Evolutionary conservation across 2,888 invertebrate genomes (phyloP).

Genomic region (Erynnis tages): DNA sequence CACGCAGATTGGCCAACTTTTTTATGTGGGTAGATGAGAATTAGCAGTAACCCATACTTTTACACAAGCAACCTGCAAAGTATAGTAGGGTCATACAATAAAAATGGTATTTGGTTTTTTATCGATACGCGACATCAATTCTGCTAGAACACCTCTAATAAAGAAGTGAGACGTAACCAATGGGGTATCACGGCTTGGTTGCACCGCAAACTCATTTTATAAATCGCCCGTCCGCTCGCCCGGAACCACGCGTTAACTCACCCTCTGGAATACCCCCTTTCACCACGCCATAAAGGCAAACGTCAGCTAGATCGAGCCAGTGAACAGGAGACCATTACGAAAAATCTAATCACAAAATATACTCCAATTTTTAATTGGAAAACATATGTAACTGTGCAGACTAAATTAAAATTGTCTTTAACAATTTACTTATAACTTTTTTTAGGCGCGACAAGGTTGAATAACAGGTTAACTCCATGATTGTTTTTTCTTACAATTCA

Average conservation of each 20-base stretch:
- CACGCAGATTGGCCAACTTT: no score
- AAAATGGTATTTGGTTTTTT: not conserved
- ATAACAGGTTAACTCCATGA: not conserved
- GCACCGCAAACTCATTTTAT: conserved; percentile 81
- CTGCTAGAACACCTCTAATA: conserved; percentile 48
- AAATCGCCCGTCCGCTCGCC: conserved; percentile 73
- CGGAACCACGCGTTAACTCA: conserved; percentile 76
- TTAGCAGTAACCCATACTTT: no score
- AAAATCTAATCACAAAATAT: conserved; percentile 23
- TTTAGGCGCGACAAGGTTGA: not conserved
- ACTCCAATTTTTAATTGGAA: conserved; percentile 8
- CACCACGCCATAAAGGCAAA: conserved; percentile 33
- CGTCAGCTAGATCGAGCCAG: conserved; percentile 21
- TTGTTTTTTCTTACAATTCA: conserved; percentile 1
- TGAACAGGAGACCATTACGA: conserved; percentile 25
- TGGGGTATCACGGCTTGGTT: conserved; percentile 78
- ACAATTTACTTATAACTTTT: not conserved
- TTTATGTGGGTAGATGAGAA: no score
- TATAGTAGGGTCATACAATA: no score
- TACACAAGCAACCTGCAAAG: no score
- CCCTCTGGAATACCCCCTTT: conserved; percentile 56
- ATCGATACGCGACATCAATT: conserved; percentile 1
- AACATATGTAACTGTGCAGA: not conserved
- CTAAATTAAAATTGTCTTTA: not conserved
- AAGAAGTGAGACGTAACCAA: conserved; percentile 81